Evolutionary conservation across 2,888 invertebrate species (phyloP).

Genomic region (Empis livida): DNA sequence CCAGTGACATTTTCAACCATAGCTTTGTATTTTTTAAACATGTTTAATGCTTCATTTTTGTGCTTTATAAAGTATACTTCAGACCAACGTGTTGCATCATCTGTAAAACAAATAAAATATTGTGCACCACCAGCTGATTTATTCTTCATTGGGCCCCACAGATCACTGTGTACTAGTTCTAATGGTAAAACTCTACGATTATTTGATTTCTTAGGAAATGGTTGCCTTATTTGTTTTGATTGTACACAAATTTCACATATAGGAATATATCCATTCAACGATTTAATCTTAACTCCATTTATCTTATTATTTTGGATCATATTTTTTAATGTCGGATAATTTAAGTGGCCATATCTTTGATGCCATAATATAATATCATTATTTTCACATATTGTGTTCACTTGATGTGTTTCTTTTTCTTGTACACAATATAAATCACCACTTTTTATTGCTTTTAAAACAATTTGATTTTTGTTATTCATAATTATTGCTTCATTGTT

Average conservation of each 20-base stretch:
- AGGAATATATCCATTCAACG: background rate
- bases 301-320: conserved; percentile 1
- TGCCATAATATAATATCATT: background rate
- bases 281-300: background rate
- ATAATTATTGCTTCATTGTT: background rate
- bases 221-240: background rate
- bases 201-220: background rate
- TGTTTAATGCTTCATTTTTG: conserved; percentile 12
- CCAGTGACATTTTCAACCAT: conserved; percentile 10
- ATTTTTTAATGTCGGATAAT: background rate
- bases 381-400: background rate
- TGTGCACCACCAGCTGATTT: conserved; percentile 2
- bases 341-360: conserved; percentile 2
- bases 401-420: background rate
- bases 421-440: background rate
- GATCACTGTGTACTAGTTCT: no score
- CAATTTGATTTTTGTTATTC: background rate
- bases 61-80: conserved; percentile 9
- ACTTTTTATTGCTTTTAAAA: background rate
- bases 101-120: conserved; percentile 4
- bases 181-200: background rate
- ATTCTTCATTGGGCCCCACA: background rate
- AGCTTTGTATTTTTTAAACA: conserved; percentile 13
- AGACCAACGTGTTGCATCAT: conserved; percentile 7
- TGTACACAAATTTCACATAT: conserved; percentile 2